Evolutionary conservation across 2,113 vertebrate species (phyloP), one percentile per base, ranked within the genome.

Genomic region (Dendropsophus ebraccatus): DNA sequence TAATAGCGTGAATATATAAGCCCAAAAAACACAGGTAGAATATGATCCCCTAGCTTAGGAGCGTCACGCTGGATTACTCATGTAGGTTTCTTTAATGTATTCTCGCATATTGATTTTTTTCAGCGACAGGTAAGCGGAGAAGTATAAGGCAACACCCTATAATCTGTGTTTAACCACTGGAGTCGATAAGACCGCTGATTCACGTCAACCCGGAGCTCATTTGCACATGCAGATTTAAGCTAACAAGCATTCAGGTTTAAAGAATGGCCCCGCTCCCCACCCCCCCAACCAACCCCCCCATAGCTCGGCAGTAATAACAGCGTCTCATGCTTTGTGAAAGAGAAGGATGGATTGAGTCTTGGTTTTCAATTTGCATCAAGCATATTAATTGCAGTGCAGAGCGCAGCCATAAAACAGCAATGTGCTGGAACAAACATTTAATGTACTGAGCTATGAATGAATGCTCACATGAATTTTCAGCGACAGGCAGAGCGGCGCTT

Each of bases 401-500:
- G 69, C 77, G 73, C 49, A 81, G 69, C 69, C 54, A 75, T 87
- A 87, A 87, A 87, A 87, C 78, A 62, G 77, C 77, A 87, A 87
- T 87, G 85, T 87, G 79, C 85, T 87, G 85, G 85, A 87, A 87
- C 85, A 87, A 87, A 81, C 85, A 87, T 87, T 87, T 73, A 87
- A 81, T 74, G 77, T 87, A 81, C 67, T 87, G 85, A 87, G 77
- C 85, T 81, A 81, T 81, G 78, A 87, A 56, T 87, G 85, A 87
- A 87, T 50, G 85, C 78, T 62, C 77, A 74, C 78, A 87, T 87
- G 77, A 87, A 87, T 87, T 87, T 81, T 86, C 77, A 19, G 16
- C 30, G 84, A 85, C 75, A 80, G 84, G 8, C 78, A 32, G 30
- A 81, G 78, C 84, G 21, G 74, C 35, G 41, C 8, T 41, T 72